Evolutionary conservation across 2,113 vertebrate species (phyloP), one percentile per base, ranked within the genome.

Genomic region (human): DNA sequence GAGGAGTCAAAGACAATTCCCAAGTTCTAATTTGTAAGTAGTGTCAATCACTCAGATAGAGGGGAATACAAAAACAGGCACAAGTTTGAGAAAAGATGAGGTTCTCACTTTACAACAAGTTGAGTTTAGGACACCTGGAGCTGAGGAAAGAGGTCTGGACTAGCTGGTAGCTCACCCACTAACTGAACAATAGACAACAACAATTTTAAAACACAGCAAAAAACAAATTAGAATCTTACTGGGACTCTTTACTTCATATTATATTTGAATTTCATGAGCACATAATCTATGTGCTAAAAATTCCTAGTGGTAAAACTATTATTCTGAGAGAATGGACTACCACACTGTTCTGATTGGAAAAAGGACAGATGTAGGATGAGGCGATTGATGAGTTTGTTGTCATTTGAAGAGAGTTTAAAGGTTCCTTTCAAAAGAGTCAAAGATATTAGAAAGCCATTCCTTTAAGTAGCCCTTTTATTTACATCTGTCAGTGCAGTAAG

Each of bases 201-300:
- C 18, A 45, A 23, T 20, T n/a, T 30, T 45, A 30, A 72, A 76
- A 30, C 66, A 57, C 1, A 17, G 38, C 81, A 61, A 83, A 86
- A 50, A 50, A 6, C 5, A 57, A 84, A 80, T 83, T 22, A 59
- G 27, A 87, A 59, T 90, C 25, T 64, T 83, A 92, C 0, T 48
- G 13, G 55, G 48, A 94, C 20, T 96, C 40, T 82, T 64, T 61
- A 80, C 14, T 52, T 88, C 23, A 92, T 8, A 70, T 83, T 88
- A n/a, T n/a, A 97, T 91, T 96, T 70, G 76, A 48, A 90, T 48
- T 81, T 85, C 64, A 90, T 38, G 23, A 93, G 95, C 38, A 98
- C 3, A 57, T 81, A 66, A 94, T 55, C 72, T 86, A 94, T 35
- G 25, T 82, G n/a, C 14, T 86, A 96, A 93, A 2, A 76, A 76